Evolutionary conservation across 2,888 invertebrate species (phyloP), one percentile per base, ranked within the genome.

Genomic region (Eustalomyia histrio): DNA sequence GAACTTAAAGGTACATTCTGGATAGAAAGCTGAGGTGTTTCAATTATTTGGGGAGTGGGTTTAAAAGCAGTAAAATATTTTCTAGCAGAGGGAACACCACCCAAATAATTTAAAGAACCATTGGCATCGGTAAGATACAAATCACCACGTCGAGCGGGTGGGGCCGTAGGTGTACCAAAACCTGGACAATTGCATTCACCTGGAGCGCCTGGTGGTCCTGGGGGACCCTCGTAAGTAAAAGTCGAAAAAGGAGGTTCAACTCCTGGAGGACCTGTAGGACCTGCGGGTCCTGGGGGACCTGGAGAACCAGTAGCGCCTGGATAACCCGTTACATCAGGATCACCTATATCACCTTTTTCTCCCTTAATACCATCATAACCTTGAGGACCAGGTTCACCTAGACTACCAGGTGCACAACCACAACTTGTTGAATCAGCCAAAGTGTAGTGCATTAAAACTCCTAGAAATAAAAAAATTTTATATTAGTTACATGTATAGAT

Each of bases 351-450:
- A 6, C 74, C 74, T 10, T 4, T 7, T 3, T 17, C 39, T 3
- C 74, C 74, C 14, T 52, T 24, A 17, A 18, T 4, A 29, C 74
- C 74, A 0, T 16, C 12, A 12, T 33, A 2, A 12, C 60, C 74
- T 9, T 60, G 18, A 14, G 0, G 10, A 2, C 67, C 74, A 5
- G 39, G 12, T 3, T n/a, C 4, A 9, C 74, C 74, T 12, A 21
- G 58, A 2, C 8, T 17, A 2, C 74, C 74, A 0, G 74, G 74
- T 29, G 39, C 35, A 61, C 74, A 75, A 39, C 65, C 74, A 16
- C 74, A 75, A 43, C 24, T 29, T 35, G 52, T 29, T 35, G 52
- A 39, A 17, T 35, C 60, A 0, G 29, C 60, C 7, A 12, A 17
- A 39, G 17, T 14, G 8, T 17, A 12, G n/a, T n/a, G 35, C 2